Evolutionary conservation across 2,113 vertebrate genomes (phyloP).

Genomic region (Ciconia boyciana): DNA sequence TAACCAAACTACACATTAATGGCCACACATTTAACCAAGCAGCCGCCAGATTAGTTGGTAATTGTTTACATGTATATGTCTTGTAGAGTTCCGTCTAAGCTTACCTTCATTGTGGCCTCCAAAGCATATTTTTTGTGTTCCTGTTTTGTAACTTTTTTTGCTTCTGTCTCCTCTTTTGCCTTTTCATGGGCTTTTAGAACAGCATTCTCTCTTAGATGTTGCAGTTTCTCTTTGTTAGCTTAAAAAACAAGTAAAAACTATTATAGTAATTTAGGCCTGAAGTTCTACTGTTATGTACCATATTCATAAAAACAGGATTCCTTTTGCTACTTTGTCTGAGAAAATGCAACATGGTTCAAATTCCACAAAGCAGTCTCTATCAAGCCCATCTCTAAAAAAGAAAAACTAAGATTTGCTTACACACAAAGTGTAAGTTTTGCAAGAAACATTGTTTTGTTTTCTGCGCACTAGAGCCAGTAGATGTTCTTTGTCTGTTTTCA

Average conservation of each 20-base stretch:
- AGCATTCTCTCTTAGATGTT: slow-evolving; percentile 78
- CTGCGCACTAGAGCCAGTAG: fast-evolving
- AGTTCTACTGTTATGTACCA: not conserved
- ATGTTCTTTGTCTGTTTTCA: not conserved
- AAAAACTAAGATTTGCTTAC: not conserved
- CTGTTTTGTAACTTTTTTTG: slow-evolving; percentile 72
- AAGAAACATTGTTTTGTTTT: not conserved
- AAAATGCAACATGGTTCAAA: not conserved
- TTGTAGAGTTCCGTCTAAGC: not conserved
- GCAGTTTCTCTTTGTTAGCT: slow-evolving; percentile 81
- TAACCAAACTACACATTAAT: no score
- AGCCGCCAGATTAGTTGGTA: not conserved
- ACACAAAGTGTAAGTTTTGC: not conserved
- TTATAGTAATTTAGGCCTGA: not conserved
- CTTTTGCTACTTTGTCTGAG: not conserved
- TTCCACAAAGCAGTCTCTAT: not conserved
- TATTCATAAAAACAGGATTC: not conserved
- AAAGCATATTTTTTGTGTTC: slow-evolving; percentile 84
- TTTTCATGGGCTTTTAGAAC: slow-evolving; percentile 80
- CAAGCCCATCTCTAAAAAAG: not conserved
- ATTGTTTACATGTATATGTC: not conserved
- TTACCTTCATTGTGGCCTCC: slow-evolving; percentile 87
- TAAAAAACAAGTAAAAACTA: not conserved
- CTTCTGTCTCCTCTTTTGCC: slow-evolving; percentile 68
- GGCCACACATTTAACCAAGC: not conserved